Conservation (phyloP, 1,140 invertebrate genomes). For the Drosophila setifemur region DNA sequence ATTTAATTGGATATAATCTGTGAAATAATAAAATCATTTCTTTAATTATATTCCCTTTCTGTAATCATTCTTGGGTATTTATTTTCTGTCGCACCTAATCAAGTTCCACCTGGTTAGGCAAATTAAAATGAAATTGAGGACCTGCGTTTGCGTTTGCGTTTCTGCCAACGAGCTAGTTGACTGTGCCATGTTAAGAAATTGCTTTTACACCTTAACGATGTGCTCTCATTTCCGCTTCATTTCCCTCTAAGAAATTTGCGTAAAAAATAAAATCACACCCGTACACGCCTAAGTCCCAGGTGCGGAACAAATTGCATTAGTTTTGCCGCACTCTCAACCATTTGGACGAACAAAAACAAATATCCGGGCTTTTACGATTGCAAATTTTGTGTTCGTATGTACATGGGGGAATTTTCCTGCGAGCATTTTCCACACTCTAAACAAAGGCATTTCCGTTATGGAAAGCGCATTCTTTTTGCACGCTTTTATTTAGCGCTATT, state of each 20-base stretch:
- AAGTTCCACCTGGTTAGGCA: neutral
- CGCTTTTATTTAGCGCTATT: slow-evolving; percentile 1
- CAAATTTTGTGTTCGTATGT: slow-evolving; percentile 5
- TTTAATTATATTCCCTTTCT: too few species aligned
- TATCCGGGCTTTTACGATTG: slow-evolving; percentile 40
- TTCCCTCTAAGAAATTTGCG: slow-evolving; percentile 63
- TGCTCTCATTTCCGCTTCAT: slow-evolving; percentile 63
- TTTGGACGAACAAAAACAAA: slow-evolving; percentile 24
- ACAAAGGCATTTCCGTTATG: slow-evolving; percentile 33
- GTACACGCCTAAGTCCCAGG: slow-evolving; percentile 6
- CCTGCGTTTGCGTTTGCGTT: neutral
- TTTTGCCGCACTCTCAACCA: slow-evolving; percentile 47
- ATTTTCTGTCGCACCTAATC: neutral
- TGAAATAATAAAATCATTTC: too few species aligned
- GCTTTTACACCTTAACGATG: slow-evolving; percentile 55
- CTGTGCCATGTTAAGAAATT: slow-evolving; percentile 13
- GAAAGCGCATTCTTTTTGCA: slow-evolving; percentile 30
- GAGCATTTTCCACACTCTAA: slow-evolving; percentile 11
- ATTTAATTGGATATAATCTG: too few species aligned
- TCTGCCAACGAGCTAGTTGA: slow-evolving; percentile 2
- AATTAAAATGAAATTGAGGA: neutral
- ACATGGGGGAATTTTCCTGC: neutral
- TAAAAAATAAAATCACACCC: slow-evolving; percentile 32
- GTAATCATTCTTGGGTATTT: too few species aligned
- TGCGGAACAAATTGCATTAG: slow-evolving; percentile 61